These are phyloP conservation scores for Sturnira hondurensis DNA, from an alignment of 2,113 vertebrate genomes.

Conservation along the genomic window DNA sequence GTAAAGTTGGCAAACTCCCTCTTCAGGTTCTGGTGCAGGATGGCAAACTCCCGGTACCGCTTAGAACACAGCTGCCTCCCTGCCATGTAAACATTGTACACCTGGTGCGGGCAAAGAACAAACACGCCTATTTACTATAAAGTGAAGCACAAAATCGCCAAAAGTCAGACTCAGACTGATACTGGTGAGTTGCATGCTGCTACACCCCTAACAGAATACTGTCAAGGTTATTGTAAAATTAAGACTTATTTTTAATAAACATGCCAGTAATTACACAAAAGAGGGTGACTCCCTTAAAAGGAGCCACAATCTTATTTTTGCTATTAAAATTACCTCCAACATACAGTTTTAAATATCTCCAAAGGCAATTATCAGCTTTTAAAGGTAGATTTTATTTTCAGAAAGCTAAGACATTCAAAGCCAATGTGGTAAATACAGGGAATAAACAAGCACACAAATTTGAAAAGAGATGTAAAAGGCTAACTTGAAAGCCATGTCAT, in stretches of 20 bases:
- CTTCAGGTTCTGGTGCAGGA: constrained; percentile 96
- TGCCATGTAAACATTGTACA: constrained; percentile 98
- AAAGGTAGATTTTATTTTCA: constrained; percentile 9
- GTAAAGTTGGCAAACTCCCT: constrained; percentile 94
- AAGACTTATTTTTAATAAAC: constrained; percentile 24
- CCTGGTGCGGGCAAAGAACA: constrained; percentile 77
- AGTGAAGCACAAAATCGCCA: not conserved
- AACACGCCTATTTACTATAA: constrained; percentile 5
- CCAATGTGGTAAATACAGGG: not conserved
- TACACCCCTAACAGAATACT: not conserved
- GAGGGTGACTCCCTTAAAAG: not conserved
- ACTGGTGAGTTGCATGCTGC: not conserved
- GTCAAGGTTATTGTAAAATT: not conserved
- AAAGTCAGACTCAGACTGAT: not conserved
- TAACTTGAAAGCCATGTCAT: not conserved
- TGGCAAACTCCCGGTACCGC: constrained; percentile 95
- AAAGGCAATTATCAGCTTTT: constrained; percentile 22
- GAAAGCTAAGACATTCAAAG: constrained; percentile 30
- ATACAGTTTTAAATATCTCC: not conserved
- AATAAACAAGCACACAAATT: not conserved
- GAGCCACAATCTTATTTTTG: not conserved
- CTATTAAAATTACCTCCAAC: constrained; percentile 7
- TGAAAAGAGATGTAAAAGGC: not conserved
- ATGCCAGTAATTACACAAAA: not conserved
- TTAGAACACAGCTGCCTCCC: constrained; percentile 96